Percentiles rank a stretch among this genome's conserved stretches.
Evolutionary conservation across 2,113 vertebrate species (phyloP).

Genomic region (Podilymbus podiceps): DNA sequence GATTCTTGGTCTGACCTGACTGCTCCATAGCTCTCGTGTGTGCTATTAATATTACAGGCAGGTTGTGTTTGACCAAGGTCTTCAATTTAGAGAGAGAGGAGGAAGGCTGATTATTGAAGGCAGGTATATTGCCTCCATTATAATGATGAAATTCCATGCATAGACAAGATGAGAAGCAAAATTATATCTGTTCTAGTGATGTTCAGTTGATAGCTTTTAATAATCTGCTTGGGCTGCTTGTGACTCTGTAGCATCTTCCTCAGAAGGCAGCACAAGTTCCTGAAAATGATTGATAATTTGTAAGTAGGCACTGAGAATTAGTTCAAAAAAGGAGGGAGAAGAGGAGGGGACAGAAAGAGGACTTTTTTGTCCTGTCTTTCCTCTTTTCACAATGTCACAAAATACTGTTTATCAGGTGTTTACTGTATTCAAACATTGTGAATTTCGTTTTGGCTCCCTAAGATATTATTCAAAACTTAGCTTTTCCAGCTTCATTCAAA

Average conservation of each 20-base stretch:
- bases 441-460: background rate
- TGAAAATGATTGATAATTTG: background rate
- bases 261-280: background rate
- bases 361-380: background rate
- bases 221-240: background rate
- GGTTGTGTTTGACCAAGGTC: background rate
- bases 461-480: background rate
- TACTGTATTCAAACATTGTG: background rate
- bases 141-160: background rate
- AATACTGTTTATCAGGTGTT: background rate
- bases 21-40: background rate
- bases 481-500: background rate
- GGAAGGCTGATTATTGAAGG: background rate
- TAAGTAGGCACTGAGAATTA: background rate
- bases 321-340: background rate
- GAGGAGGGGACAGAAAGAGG: background rate
- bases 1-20: background rate
- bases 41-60: background rate
- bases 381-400: background rate
- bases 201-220: background rate
- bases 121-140: background rate
- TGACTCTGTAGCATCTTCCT: background rate
- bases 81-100: background rate
- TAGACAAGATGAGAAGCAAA: background rate
- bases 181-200: background rate